Evolutionary conservation across 2,113 vertebrate genomes (phyloP).

Genomic region (Perognathus longimembris): DNA sequence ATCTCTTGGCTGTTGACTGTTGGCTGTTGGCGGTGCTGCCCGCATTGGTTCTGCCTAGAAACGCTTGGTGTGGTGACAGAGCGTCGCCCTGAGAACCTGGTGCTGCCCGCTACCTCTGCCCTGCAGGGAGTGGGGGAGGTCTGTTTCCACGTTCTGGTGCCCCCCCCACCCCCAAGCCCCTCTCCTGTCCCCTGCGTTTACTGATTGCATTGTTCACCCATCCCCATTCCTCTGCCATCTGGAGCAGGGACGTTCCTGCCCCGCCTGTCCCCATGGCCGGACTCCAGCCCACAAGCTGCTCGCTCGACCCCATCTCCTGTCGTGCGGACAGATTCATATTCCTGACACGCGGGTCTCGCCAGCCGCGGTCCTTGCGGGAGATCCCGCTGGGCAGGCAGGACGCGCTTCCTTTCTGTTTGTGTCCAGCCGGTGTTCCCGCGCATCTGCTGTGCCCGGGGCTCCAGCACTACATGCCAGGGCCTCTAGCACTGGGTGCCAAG

Average conservation of each 20-base stretch:
- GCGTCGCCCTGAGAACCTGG: not conserved
- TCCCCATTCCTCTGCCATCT: constrained; percentile 52
- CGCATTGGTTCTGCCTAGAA: not conserved
- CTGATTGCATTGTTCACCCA: not conserved
- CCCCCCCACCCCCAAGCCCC: accelerated
- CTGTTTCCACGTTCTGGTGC: not conserved
- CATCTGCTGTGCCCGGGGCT: not conserved
- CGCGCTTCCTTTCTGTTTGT: constrained; percentile 41
- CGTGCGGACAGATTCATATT: constrained; percentile 76
- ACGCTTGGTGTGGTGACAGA: not conserved
- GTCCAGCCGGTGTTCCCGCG: constrained; percentile 16
- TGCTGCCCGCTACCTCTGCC: not conserved
- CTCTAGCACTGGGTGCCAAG: too few species aligned
- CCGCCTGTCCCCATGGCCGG: constrained; percentile 42
- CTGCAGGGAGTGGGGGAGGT: not conserved
- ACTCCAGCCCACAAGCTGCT: constrained; percentile 21
- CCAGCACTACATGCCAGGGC: not conserved
- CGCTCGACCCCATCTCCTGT: constrained; percentile 64
- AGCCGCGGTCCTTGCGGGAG: constrained; percentile 47
- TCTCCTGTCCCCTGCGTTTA: not conserved
- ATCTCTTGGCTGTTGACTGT: not conserved
- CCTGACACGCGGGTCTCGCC: constrained; percentile 65
- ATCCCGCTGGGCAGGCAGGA: not conserved
- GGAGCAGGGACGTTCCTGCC: constrained; percentile 32
- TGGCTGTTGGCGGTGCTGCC: too few species aligned